A percentile compares a stretch with the other conserved stretches of the same genome.
phyloP scores from a whole-genome alignment of 1,140 invertebrate species.

The Eubasilissa regina region DNA sequence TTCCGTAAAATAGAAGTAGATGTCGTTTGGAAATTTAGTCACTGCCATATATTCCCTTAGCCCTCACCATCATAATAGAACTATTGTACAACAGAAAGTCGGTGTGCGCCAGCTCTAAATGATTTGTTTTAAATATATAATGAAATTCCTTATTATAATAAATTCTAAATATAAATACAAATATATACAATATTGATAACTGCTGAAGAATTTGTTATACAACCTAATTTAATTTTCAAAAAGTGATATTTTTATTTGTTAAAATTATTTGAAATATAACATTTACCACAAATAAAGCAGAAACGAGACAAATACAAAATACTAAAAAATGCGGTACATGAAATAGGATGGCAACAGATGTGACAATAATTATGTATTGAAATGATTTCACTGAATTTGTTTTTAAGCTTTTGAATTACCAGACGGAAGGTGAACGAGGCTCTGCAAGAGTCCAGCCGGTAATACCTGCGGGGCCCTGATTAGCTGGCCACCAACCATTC shows the following conservation, averaged over 20 bases:
- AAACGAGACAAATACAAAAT: conserved; percentile 18
- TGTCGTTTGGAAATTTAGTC: too few relatives aligned
- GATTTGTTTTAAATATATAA: too few relatives aligned
- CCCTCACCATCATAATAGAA: too few relatives aligned
- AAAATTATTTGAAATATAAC: conserved; percentile 2
- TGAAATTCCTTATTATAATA: too few relatives aligned
- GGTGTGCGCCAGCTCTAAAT: too few relatives aligned
- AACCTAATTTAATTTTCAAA: not conserved
- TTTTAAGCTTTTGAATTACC: conserved; percentile 61
- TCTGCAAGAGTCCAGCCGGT: conserved; percentile 74
- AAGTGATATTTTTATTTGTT: not conserved
- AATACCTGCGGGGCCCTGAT: conserved; percentile 73
- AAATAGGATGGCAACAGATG: conserved; percentile 60
- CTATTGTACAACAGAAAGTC: too few relatives aligned
- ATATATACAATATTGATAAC: too few relatives aligned
- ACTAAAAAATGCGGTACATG: not conserved
- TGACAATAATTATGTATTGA: conserved; percentile 66
- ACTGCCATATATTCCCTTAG: too few relatives aligned
- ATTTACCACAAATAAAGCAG: conserved; percentile 27
- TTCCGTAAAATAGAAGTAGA: too few relatives aligned
- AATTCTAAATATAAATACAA: too few relatives aligned
- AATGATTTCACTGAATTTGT: not conserved
- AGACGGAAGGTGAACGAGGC: conserved; percentile 70
- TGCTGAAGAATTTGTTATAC: too few relatives aligned
- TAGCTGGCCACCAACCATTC: conserved; percentile 76